Conservation (phyloP, 2,888 invertebrate genomes). For the Drosophila barbarae region DNA sequence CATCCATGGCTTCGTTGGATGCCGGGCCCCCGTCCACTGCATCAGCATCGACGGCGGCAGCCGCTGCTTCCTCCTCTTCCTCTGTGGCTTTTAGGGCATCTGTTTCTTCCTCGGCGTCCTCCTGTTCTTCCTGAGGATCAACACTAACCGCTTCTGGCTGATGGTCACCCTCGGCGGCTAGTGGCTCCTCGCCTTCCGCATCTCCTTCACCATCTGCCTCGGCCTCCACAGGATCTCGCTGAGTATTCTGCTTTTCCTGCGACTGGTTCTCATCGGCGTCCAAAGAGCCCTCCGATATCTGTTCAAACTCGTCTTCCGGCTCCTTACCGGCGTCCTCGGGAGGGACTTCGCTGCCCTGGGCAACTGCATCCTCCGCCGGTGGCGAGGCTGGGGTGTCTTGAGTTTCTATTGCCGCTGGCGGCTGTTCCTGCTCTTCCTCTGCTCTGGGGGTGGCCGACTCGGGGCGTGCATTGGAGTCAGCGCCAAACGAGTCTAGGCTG, state of each 20-base stretch:
- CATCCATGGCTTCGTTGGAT: conserved; percentile 61
- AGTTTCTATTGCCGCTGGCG: conserved; percentile 27
- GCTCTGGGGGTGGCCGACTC: conserved; percentile 65
- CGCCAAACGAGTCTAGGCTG: conserved; percentile 76
- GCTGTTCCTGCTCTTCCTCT: conserved; percentile 50
- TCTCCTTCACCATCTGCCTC: conserved; percentile 17
- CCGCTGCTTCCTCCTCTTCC: conserved; percentile 63
- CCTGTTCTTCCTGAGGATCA: conserved; percentile 35
- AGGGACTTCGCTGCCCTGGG: conserved; percentile 3
- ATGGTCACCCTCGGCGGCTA: neutral
- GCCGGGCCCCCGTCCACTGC: conserved; percentile 64
- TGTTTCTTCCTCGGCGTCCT: conserved; percentile 44
- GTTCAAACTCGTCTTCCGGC: conserved; percentile 72
- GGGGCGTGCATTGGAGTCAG: conserved; percentile 67
- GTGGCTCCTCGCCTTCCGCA: conserved; percentile 21
- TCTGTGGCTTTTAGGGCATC: conserved; percentile 56
- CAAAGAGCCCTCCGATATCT: conserved; percentile 74
- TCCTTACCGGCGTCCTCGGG: conserved; percentile 14
- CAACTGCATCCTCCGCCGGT: conserved; percentile 45
- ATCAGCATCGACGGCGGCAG: conserved; percentile 69
- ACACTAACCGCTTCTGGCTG: conserved; percentile 19
- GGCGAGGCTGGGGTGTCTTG: conserved; percentile 54
- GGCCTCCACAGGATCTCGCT: conserved; percentile 20
- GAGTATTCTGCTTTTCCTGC: conserved; percentile 47
- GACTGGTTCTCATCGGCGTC: conserved; percentile 73